Percentiles rank a stretch among this genome's conserved stretches.
Conservation (phyloP, 2,888 invertebrate species). For the Belgica antarctica region DNA sequence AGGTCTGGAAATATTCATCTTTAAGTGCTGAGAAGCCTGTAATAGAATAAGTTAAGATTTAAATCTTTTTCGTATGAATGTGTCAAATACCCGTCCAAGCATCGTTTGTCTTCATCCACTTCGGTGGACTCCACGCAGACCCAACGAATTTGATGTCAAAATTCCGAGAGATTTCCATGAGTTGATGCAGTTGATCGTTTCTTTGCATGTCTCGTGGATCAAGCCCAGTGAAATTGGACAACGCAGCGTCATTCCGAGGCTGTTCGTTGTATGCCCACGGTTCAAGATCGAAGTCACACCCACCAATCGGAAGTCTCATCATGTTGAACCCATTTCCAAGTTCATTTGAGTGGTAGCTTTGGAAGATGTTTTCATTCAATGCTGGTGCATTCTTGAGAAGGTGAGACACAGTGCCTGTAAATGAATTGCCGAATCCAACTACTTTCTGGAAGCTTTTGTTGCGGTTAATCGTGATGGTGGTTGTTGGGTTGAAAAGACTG, state of each 20-base stretch:
- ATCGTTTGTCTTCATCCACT: constrained; percentile 64
- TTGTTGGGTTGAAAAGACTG: too few species aligned
- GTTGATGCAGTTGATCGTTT: not conserved
- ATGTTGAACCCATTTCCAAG: constrained; percentile 73
- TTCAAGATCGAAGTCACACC: constrained; percentile 76
- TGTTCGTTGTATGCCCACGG: constrained; percentile 70
- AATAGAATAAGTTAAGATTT: too few species aligned
- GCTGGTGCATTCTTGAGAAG: not conserved
- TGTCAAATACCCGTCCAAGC: constrained; percentile 58
- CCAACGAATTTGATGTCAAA: constrained; percentile 57
- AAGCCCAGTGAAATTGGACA: constrained; percentile 59
- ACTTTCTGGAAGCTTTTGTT: constrained; percentile 60
- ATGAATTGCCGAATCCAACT: constrained; percentile 78
- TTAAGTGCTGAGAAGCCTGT: too few species aligned
- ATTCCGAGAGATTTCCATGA: not conserved
- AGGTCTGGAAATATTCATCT: constrained; percentile 64
- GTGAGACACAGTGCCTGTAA: constrained; percentile 62
- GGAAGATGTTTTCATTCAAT: not conserved
- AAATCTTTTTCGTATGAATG: too few species aligned
- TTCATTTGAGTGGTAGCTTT: constrained; percentile 65
- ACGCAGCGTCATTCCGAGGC: constrained; percentile 56
- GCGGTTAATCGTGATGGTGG: constrained; percentile 45
- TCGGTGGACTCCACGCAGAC: constrained; percentile 62
- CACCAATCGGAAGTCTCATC: constrained; percentile 74
- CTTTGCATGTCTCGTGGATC: constrained; percentile 48